phyloP scores from a whole-genome alignment of 2,888 invertebrate genomes.

The Heliothis peltigera region DNA sequence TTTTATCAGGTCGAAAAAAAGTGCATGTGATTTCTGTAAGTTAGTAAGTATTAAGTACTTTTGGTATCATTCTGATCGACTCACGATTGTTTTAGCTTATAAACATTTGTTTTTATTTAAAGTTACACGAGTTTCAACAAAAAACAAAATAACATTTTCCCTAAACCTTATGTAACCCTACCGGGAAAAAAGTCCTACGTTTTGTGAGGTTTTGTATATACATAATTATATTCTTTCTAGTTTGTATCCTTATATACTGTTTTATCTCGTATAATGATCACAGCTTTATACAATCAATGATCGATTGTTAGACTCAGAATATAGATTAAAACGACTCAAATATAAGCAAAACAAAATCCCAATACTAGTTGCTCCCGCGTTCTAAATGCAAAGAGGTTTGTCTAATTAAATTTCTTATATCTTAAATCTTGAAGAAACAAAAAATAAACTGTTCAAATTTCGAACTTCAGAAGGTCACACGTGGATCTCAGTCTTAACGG shows the following conservation, averaged over 20 bases:
- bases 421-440: conserved; percentile 9
- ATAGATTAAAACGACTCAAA: conserved; percentile 26
- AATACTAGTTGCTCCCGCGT: conserved; percentile 11
- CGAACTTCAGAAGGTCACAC: neutral
- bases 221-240: no score
- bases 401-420: conserved; percentile 25
- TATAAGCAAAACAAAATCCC: conserved; percentile 27
- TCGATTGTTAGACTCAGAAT: conserved; percentile 30
- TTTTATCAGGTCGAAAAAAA: no score
- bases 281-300: conserved; percentile 15
- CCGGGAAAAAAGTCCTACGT: no score
- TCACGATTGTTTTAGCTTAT: no score
- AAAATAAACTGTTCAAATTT: conserved; percentile 10
- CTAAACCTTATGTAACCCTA: no score
- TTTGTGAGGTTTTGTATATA: no score
- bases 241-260: neutral
- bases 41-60: no score
- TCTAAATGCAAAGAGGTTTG: conserved; percentile 35
- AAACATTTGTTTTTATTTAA: no score
- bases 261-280: neutral
- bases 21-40: no score
- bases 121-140: no score
- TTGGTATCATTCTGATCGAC: no score
- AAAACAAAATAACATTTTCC: no score
- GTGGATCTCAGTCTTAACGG: conserved; percentile 18